Percentiles rank a stretch among this genome's conserved stretches.
These are phyloP conservation scores for Pediacus dermestoides DNA, from an alignment of 2,888 invertebrate genomes.

Conservation along the genomic window DNA sequence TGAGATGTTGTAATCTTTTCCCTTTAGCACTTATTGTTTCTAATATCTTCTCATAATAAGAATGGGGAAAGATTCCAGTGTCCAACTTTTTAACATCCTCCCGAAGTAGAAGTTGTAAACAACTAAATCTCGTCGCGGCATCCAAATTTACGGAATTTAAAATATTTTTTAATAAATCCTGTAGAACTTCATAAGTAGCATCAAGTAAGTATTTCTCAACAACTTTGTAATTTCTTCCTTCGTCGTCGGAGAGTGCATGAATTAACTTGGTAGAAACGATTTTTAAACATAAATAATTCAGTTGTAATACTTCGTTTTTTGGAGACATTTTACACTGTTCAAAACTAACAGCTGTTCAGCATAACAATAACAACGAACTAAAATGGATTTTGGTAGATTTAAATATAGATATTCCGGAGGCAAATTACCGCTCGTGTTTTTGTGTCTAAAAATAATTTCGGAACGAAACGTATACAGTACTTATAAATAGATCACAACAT, in stretches of 20 bases:
- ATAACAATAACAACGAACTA: conserved; percentile 13
- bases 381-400: conserved; percentile 1
- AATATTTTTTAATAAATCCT: conserved; percentile 64
- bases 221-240: conserved; percentile 52
- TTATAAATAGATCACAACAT: too few species aligned
- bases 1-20: conserved; percentile 58
- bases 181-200: conserved; percentile 65
- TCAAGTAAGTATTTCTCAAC: conserved; percentile 44
- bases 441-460: conserved; percentile 11
- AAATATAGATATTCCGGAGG: conserved; percentile 12
- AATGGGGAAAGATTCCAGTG: conserved; percentile 67
- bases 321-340: conserved; percentile 68
- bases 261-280: conserved; percentile 61
- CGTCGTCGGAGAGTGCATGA: conserved; percentile 60
- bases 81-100: conserved; percentile 63
- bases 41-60: conserved; percentile 67
- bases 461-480: conserved; percentile 5
- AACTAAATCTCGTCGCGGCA: conserved; percentile 63
- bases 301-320: conserved; percentile 57
- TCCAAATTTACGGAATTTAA: conserved; percentile 64
- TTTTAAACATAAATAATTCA: conserved; percentile 60
- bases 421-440: too few species aligned
- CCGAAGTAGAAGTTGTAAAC: conserved; percentile 62
- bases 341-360: conserved; percentile 12
- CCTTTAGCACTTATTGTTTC: conserved; percentile 64